Base-by-base conservation (phyloP, 2,113 vertebrate species). In the Scomber colias region DNA sequence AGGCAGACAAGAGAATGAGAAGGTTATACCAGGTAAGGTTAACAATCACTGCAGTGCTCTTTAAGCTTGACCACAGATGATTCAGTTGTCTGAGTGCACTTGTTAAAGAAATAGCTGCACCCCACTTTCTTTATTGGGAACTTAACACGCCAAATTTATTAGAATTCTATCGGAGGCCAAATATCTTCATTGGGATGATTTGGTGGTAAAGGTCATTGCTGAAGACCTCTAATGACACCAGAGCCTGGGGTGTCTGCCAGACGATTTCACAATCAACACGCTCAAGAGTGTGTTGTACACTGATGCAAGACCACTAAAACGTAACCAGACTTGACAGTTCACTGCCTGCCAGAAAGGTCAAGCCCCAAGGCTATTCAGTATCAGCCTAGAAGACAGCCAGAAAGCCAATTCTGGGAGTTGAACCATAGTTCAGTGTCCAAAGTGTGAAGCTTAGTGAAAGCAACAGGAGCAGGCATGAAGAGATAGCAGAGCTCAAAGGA, bases 261-360 rank as follows among this genome's bases (percentile, higher is more conserved):
- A 71, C 44, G n/a, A 83, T 76, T 84, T 91, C 89, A 89, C 83
- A 79, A 68, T 92, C 89, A 86, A 80, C 89, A 85, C 77, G 80
- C 57, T 74, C 71, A 59, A 61, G 74, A 76, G 59, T 86, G 72
- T 81, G 87, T 65, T 65, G 81, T 86, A 87, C 77, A 86, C 80
- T 75, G 72, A 90, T 69, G 51, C 86, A 80, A 81, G 63, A 53
- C 75, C 71, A 87, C 84, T 87, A 87, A 89, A 92, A 90, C 40
- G 11, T 80, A 90, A 90, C 83, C 79, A 83, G 84, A 78, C 87
- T 87, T 90, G 91, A 92, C 90, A 90, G 87, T 88, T 87, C 85
- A 83, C 64, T 84, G 89, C 79, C 81, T 91, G 76, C 79, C 57
- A 85, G 77, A 93, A 93, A 93, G 91, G 91, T 92, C 89, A 85